A percentile compares a stretch with the other conserved stretches of the same genome.
Evolutionary conservation across 2,113 vertebrate genomes (phyloP).

Genomic region (Lagenorhynchus albirostris): DNA sequence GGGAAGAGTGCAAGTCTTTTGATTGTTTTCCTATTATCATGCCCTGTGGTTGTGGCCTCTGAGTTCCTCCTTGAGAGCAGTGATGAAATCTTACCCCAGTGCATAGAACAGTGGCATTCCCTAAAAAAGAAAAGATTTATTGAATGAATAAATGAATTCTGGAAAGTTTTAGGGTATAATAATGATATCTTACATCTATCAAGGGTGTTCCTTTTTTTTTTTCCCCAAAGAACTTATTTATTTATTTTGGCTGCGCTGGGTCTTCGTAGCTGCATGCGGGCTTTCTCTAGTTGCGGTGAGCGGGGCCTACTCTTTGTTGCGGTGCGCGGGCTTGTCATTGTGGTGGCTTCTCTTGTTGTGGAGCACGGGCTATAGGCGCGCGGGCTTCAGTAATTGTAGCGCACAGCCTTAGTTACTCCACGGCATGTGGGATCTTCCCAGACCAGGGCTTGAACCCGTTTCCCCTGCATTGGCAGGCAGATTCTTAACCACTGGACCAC

Average conservation of each 20-base stretch:
- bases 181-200: background rate
- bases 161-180: background rate
- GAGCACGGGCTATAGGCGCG: rapidly evolving
- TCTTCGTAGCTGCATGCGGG: rapidly evolving
- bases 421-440: too few relatives aligned
- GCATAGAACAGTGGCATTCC: background rate
- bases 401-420: too few relatives aligned
- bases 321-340: too few relatives aligned
- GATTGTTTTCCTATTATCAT: background rate
- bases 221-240: background rate
- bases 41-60: background rate
- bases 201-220: background rate
- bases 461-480: too few relatives aligned
- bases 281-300: too few relatives aligned
- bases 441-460: too few relatives aligned
- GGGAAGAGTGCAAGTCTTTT: background rate
- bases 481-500: too few relatives aligned
- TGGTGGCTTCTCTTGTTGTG: too few relatives aligned
- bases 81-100: background rate
- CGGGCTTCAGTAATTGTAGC: too few relatives aligned
- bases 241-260: too few relatives aligned
- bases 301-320: too few relatives aligned
- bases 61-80: background rate
- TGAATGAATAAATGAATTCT: background rate
- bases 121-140: background rate